phyloP scores from a whole-genome alignment of 1,140 invertebrate species.

The Pogonognathellus flavescens region DNA sequence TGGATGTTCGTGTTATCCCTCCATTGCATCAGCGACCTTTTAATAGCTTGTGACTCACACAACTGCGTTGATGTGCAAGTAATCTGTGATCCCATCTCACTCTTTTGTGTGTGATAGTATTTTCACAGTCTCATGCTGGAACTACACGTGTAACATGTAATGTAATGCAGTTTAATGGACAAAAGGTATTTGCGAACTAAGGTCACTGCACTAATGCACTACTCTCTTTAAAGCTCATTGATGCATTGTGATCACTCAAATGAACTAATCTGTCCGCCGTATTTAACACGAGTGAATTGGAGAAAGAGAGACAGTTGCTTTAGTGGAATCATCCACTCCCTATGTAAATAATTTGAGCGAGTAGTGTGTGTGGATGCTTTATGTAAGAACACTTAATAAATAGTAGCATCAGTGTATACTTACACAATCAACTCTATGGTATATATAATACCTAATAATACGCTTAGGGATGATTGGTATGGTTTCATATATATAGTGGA shows the following conservation, averaged over 20 bases:
- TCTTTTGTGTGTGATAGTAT: neutral
- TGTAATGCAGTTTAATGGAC: constrained; percentile 23
- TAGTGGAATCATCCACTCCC: neutral
- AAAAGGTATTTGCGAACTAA: neutral
- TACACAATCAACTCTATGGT: no score
- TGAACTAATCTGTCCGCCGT: neutral
- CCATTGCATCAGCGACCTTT: no score
- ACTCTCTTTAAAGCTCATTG: no score
- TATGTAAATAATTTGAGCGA: no score
- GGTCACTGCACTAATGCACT: neutral
- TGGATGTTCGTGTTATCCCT: no score
- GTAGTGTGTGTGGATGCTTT: no score
- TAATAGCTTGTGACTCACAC: no score
- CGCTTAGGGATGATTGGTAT: no score
- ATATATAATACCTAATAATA: no score
- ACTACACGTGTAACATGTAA: neutral
- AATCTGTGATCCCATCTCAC: neutral
- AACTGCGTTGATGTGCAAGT: neutral
- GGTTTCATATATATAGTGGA: no score
- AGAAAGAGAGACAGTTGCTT: neutral
- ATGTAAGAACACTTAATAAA: no score
- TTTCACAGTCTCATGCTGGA: neutral
- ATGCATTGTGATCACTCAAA: neutral
- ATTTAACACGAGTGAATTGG: neutral
- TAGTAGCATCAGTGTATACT: no score